Evolutionary conservation across 1,140 invertebrate species (phyloP).

Genomic region (Musca domestica): DNA sequence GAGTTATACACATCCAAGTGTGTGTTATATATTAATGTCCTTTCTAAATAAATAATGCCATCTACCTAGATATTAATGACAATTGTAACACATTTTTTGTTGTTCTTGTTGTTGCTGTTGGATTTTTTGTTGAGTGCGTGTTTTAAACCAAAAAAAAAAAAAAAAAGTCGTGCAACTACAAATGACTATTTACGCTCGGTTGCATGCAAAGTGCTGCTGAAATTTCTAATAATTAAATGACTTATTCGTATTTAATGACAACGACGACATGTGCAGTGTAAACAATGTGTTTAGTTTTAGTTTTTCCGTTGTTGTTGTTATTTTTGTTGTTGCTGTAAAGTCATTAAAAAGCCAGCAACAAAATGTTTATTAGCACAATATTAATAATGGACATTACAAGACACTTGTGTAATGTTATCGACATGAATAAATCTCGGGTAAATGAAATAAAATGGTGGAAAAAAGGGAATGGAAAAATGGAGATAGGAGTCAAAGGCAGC

Average conservation of each 20-base stretch:
- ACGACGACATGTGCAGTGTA: conserved; percentile 18
- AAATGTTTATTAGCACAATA: conserved; percentile 18
- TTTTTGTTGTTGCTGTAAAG: not conserved
- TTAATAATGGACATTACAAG: conserved; percentile 18
- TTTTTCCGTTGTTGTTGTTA: not conserved
- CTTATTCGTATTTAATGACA: conserved; percentile 22
- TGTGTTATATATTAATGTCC: too few species aligned
- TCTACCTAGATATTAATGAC: too few species aligned
- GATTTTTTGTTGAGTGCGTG: not conserved
- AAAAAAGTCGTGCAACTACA: too few species aligned
- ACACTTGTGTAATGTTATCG: conserved; percentile 19
- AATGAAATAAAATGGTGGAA: too few species aligned
- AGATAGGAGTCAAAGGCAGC: too few species aligned
- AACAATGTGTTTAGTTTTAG: not conserved
- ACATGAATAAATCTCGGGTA: not conserved
- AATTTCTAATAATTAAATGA: conserved; percentile 25
- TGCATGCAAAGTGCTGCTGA: conserved; percentile 23
- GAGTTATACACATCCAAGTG: too few species aligned
- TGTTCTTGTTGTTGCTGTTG: too few species aligned
- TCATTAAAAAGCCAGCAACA: not conserved
- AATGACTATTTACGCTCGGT: not conserved
- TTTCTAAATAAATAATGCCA: too few species aligned
- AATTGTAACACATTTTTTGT: too few species aligned
- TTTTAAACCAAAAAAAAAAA: not conserved
- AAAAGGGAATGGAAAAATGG: too few species aligned